Evolutionary conservation across 2,113 vertebrate species (phyloP), one percentile per base, ranked within the genome.

Genomic region (Natator depressus): DNA sequence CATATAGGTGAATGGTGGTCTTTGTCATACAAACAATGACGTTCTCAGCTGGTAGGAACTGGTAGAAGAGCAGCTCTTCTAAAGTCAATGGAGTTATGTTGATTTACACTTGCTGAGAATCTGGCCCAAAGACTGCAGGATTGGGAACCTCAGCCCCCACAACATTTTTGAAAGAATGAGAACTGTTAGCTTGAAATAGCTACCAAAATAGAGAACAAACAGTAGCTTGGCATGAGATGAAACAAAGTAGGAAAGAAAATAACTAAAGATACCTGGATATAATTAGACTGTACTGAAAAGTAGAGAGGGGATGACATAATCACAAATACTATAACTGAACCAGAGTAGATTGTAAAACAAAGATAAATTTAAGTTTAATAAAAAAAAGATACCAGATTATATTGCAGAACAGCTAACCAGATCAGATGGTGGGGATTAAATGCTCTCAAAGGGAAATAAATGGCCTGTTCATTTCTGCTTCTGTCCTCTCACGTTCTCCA

Each of bases 81-180:
- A 93, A 90, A 91, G 25, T 91, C 78, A 89, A 19, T 80, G 62
- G 85, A 88, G 94, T 89, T 81, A 50, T 22, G 49, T 49, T 82
- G 80, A 89, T 50, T 72, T 46, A 65, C 5, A 62, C 14, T 50
- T 94, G 51, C 85, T 76, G 72, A 76, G 72, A 47, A 78, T 78
- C 42, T 95, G 87, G 16, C 25, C 38, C 53, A 57, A 38, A 38
- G 51, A 89, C 46, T 89, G 90, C 10, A 96, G 80, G 55, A 94
- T 90, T 80, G 91, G 82, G 91, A 72, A 22, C 84, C 82, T 80
- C 85, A 53, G 82, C 53, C 94, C 85, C 83, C 91, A 83, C 7
- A 96, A 91, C 19, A 10, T 57, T 90, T 82, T 89, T 94, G 93
- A 97, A 96, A 95, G 90, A 94, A 94, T 94, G 78, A 80, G 85